Conservation (phyloP, 2,888 invertebrate species). For the Aleiodes alternator region DNA sequence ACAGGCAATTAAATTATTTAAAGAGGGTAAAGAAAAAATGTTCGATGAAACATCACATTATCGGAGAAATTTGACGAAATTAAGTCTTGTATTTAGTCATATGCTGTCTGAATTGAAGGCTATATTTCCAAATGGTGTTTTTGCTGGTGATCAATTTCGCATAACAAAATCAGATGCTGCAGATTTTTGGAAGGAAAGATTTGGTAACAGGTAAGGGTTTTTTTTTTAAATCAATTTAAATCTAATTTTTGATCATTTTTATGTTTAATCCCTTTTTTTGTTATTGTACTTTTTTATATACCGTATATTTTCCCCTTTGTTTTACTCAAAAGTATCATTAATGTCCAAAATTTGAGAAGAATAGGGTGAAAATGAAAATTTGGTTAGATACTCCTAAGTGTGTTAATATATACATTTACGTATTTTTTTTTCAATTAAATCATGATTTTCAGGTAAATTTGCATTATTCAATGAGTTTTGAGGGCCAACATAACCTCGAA, state of each 20-base stretch:
- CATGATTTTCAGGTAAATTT: too few species aligned
- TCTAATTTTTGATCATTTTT: slow-evolving; percentile 24
- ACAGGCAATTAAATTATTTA: slow-evolving; percentile 98
- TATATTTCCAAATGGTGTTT: slow-evolving; percentile 96
- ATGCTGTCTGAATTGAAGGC: slow-evolving; percentile 99
- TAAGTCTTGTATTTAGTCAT: slow-evolving; percentile 99
- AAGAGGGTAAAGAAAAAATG: slow-evolving; percentile 99
- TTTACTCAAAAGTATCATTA: too few species aligned
- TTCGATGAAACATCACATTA: slow-evolving; percentile 97
- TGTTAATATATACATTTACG: too few species aligned
- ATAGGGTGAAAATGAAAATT: too few species aligned
- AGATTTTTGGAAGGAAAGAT: slow-evolving; percentile 97
- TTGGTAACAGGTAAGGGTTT: slow-evolving; percentile 90
- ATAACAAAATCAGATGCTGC: slow-evolving; percentile 99
- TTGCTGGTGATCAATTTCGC: slow-evolving; percentile 97
- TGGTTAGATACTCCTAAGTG: too few species aligned
- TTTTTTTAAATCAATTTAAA: slow-evolving; percentile 64
- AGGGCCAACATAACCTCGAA: slow-evolving; percentile 16
- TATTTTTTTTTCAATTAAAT: neutral
- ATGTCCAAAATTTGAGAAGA: too few species aligned
- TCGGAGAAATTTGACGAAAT: slow-evolving; percentile 95
- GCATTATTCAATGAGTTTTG: neutral
- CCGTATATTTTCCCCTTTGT: too few species aligned
- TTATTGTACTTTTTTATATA: too few species aligned
- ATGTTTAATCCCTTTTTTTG: neutral